Evolutionary conservation across 2,888 invertebrate species (phyloP).

Genomic region (Macrosoma leucophasiata): DNA sequence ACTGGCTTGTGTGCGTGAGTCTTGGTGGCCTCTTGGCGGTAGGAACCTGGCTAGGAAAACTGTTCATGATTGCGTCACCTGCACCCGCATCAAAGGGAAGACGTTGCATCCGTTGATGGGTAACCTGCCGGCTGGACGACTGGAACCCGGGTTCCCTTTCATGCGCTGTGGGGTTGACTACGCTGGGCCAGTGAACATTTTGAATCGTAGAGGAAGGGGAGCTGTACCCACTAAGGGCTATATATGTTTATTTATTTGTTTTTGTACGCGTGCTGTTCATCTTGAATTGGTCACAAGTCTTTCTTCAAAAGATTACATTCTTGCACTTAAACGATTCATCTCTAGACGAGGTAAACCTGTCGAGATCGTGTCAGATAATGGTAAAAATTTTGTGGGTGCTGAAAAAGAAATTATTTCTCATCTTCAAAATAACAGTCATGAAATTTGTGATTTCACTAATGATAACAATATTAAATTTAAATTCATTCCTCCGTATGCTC

Average conservation of each 20-base stretch:
- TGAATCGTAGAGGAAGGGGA: conserved; percentile 8
- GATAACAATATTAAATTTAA: not conserved
- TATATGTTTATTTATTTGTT: conserved; percentile 5
- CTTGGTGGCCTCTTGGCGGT: conserved; percentile 18
- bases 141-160: conserved; percentile 8
- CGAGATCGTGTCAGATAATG: conserved; percentile 13
- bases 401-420: not conserved
- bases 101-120: conserved; percentile 9
- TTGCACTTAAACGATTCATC: conserved; percentile 15
- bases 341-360: conserved; percentile 9
- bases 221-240: conserved; percentile 4
- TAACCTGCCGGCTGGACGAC: conserved; percentile 12
- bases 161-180: conserved; percentile 14
- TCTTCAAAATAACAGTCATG: not conserved
- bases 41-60: conserved; percentile 15
- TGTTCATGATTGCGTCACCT: conserved; percentile 16
- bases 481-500: conserved; percentile 12
- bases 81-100: conserved; percentile 11
- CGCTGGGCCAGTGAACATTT: conserved; percentile 14
- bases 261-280: conserved; percentile 6
- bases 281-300: conserved; percentile 10
- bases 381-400: conserved; percentile 11
- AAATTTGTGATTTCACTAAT: not conserved
- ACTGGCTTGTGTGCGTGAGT: conserved; percentile 12
- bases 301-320: conserved; percentile 9